Evolutionary conservation across 2,888 invertebrate species (phyloP).

Genomic region (Hypena proboscidalis): DNA sequence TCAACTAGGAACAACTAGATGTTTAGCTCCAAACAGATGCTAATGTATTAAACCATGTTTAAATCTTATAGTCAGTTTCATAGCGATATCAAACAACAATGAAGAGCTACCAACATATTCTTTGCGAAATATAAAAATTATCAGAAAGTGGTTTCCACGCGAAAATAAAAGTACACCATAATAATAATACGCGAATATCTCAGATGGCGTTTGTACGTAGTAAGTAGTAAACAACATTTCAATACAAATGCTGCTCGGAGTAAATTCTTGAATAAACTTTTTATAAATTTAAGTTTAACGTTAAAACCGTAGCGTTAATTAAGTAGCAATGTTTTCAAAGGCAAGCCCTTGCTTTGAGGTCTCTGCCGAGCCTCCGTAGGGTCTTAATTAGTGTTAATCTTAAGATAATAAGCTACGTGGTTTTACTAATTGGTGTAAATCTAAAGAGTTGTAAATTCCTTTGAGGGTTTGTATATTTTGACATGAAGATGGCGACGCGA

Average conservation of each 20-base stretch:
- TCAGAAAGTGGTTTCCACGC: constrained; percentile 27
- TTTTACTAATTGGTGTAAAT: constrained; percentile 74
- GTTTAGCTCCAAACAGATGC: too few species aligned
- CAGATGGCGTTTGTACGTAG: constrained; percentile 20
- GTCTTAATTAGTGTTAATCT: constrained; percentile 81
- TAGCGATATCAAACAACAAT: constrained; percentile 25
- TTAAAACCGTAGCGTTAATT: constrained; percentile 57
- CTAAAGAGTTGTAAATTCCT: constrained; percentile 54
- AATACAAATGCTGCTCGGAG: constrained; percentile 26
- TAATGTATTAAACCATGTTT: too few species aligned
- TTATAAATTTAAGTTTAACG: constrained; percentile 40
- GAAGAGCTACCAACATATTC: constrained; percentile 23
- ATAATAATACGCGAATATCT: constrained; percentile 34
- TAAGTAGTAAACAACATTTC: constrained; percentile 17
- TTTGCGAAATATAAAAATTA: constrained; percentile 28
- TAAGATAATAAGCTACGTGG: constrained; percentile 77
- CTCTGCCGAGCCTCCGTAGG: constrained; percentile 56
- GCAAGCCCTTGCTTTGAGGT: constrained; percentile 72
- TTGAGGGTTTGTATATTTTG: constrained; percentile 29
- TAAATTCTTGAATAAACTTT: constrained; percentile 47
- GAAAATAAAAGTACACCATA: constrained; percentile 23
- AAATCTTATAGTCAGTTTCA: not conserved
- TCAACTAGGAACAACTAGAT: too few species aligned
- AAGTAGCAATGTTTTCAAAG: constrained; percentile 72
- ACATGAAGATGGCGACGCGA: constrained; percentile 3